Conservation (phyloP, 53 echinoderm and acorn worm species). For the Arbacia lixula region DNA sequence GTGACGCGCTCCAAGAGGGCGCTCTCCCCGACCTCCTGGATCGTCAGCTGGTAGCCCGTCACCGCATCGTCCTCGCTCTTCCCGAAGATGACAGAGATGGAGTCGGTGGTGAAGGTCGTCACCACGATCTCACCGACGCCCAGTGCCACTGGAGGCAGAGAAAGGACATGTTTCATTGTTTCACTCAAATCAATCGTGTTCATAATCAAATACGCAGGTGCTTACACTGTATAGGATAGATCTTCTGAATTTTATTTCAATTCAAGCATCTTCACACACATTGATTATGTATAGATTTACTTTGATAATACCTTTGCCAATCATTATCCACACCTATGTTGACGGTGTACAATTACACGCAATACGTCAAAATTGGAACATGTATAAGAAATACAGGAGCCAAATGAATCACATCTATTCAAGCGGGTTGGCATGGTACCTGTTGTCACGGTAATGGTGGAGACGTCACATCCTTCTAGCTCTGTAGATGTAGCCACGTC, state of each 20-base stretch:
- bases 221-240: too few species aligned
- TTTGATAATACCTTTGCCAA: too few species aligned
- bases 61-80: not conserved
- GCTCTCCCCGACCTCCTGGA: not conserved
- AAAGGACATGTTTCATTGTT: not conserved
- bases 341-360: too few species aligned
- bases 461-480: not conserved
- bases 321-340: too few species aligned
- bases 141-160: not conserved
- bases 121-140: slow-evolving; percentile 11
- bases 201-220: too few species aligned
- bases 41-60: not conserved
- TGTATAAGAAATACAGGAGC: not conserved
- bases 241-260: too few species aligned
- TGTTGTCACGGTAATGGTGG: not conserved
- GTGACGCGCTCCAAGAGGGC: not conserved
- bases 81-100: slow-evolving; percentile 41
- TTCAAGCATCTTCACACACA: too few species aligned
- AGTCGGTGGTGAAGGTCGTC: slow-evolving; percentile 11
- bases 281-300: too few species aligned
- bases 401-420: not conserved
- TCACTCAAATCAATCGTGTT: too few species aligned
- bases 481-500: not conserved
- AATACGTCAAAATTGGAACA: too few species aligned
- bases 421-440: not conserved